Evolutionary conservation across 2,113 vertebrate species (phyloP), one percentile per base, ranked within the genome.

Genomic region (Odontophorus gujanensis): DNA sequence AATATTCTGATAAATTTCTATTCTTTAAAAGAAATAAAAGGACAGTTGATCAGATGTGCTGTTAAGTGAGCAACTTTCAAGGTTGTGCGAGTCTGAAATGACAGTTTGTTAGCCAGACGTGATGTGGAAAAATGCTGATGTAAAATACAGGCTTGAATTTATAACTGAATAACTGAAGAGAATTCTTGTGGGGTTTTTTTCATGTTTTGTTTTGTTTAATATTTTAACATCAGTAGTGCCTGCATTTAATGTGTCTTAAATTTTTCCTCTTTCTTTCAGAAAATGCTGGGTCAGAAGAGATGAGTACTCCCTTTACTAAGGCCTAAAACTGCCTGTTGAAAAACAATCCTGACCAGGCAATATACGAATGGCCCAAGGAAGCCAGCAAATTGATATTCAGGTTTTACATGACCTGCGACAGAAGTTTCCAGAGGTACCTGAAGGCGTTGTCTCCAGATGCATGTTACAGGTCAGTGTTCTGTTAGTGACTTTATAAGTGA

Each of bases 281-380:
- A 98, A 97, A 99, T 99, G 98, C 98, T 98, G 96, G 98, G 97
- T 96, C 97, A 99, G 98, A 98, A 98, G 98, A 98, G 97, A 97
- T 97, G 97, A 98, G 92, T 97, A 94, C 97, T 98, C 96, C 97
- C 95, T 96, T 96, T 92, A 97, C 97, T 98, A 97, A 99, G 97
- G 97, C 98, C 97, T 98, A 96, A 96, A 98, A 97, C 97, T 97
- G 97, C 98, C 97, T 98, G 96, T 97, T 97, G 96, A 96, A 98
- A 96, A 98, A 92, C 97, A 96, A 97, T 98, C 98, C 98, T 98
- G 97, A 98, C 97, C 97, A 98, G 99, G 99, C 98, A 98, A 97
- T 97, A 99, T 97, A 99, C 99, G 99, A 99, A 99, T 99, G 99
- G 99, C 99, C 98, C 99, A 99, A 98, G 99, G 98, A 99, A 99